Evolutionary conservation across 1,140 invertebrate species (phyloP), one percentile per base, ranked within the genome.

Genomic region (Saxidomus purpurata): DNA sequence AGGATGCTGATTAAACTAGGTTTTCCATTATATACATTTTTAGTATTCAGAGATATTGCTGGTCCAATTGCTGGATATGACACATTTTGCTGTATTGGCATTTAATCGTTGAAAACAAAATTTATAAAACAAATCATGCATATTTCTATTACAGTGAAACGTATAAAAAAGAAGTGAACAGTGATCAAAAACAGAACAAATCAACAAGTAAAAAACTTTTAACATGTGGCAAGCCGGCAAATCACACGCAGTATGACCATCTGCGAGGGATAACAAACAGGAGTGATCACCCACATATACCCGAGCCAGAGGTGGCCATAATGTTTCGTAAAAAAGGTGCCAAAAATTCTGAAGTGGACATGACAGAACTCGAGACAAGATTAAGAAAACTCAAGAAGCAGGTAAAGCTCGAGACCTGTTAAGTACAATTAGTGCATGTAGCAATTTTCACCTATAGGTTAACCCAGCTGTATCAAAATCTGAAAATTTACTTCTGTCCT

Each of bases 221-320:
- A 83, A 97, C 98, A 93, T 98, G 98, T 96, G 98, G 98, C 2
- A 98, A 98, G 96, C 97, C 98, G 67, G 98, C 98, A 0, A 98
- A 98, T 96, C 98, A 97, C 94, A 98, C 98, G 17, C 98, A 98
- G 94, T 98, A 98, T 96, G 98, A 98, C 94, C 98, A 98, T 95
- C 96, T 98, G 71, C 97, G 98, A 67, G 98, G 98, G 38, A 97
- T 98, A 63, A 97, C 97, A 19, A 97, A 98, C 92, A 96, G 98
- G 87, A 97, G 97, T 90, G 97, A 96, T 90, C 97, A 97, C 95
- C 97, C 97, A 0, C 94, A 97, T 86, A 96, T 97, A 49, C 97
- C 97, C 52, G 97, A 97, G 93, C 97, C 97, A 38, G 95, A 96
- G 96, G 97, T 98, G 2, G 97, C 97, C 28, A 96, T 98, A 61